Percentiles rank a stretch among this genome's conserved stretches.
Evolutionary conservation across 2,797 vertebrate genomes (phyloP).

Genomic region (Pseudochromis fuscus): DNA sequence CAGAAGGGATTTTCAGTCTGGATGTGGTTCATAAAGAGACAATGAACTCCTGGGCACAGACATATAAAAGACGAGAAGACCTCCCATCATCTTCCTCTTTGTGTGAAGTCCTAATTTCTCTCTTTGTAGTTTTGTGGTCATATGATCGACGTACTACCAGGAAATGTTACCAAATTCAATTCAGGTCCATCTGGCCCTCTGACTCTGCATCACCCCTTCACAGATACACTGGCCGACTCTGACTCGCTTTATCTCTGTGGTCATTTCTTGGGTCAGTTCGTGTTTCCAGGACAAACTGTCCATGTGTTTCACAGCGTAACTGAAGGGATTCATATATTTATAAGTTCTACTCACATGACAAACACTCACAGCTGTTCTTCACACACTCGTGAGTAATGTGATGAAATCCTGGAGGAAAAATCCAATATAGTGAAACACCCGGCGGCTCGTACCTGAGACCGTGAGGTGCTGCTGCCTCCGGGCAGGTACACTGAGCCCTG

Average conservation of each 20-base stretch:
- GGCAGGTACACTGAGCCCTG: slow-evolving; percentile 32
- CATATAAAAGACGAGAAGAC: not conserved
- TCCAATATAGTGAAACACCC: slow-evolving; percentile 9
- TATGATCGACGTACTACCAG: not conserved
- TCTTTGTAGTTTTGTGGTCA: not conserved
- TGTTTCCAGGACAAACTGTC: no score
- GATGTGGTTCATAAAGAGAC: no score
- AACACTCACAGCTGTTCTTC: slow-evolving; percentile 13
- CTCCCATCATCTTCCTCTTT: no score
- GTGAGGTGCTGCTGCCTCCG: slow-evolving; percentile 30
- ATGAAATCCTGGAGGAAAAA: slow-evolving; percentile 8
- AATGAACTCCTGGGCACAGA: not conserved
- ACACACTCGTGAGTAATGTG: not conserved
- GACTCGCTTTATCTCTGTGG: no score
- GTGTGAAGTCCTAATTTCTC: no score
- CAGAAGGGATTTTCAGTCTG: no score
- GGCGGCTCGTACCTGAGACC: slow-evolving; percentile 8
- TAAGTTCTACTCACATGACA: not conserved
- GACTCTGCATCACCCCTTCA: no score
- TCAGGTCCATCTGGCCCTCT: no score
- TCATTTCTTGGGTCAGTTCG: no score
- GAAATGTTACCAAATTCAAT: not conserved
- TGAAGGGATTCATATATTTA: not conserved
- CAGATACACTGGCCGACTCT: no score
- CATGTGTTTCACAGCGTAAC: no score